phyloP scores from a whole-genome alignment of 2,888 invertebrate species.

The Habroteleia sp. region DNA sequence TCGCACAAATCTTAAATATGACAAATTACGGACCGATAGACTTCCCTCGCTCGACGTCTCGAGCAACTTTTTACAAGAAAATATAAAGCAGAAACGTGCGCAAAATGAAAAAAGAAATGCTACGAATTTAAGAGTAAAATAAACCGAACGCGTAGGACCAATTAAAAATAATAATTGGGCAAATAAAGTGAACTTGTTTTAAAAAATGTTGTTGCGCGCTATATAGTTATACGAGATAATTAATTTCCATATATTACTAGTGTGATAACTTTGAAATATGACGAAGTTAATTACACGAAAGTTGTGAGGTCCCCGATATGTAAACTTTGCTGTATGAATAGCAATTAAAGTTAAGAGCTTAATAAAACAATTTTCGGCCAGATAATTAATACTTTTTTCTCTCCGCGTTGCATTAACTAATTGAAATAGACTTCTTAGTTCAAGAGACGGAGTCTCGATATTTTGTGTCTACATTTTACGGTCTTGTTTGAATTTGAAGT shows the following conservation, averaged over 20 bases:
- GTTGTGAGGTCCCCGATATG: slow-evolving; percentile 33
- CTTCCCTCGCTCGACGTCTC: not conserved
- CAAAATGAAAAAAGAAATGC: too few species aligned
- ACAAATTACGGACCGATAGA: not conserved
- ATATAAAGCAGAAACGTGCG: too few species aligned
- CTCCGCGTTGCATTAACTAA: too few species aligned
- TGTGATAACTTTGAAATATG: slow-evolving; percentile 50
- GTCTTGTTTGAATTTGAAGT: too few species aligned
- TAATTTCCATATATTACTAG: slow-evolving; percentile 40
- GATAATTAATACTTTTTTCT: slow-evolving; percentile 25
- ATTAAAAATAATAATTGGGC: too few species aligned
- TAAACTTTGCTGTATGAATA: slow-evolving; percentile 40
- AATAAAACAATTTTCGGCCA: slow-evolving; percentile 17
- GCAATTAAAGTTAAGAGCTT: slow-evolving; percentile 35
- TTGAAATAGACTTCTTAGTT: too few species aligned
- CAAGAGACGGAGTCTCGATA: too few species aligned
- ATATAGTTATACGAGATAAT: slow-evolving; percentile 25
- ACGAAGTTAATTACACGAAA: slow-evolving; percentile 48
- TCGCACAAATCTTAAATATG: slow-evolving; percentile 19
- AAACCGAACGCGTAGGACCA: too few species aligned
- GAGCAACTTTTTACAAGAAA: slow-evolving; percentile 1
- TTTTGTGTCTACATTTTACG: too few species aligned
- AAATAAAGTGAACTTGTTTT: too few species aligned
- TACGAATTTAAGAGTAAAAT: too few species aligned
- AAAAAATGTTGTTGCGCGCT: too few species aligned